Evolutionary conservation across 2,888 invertebrate genomes (phyloP), one percentile per base, ranked within the genome.

Genomic region (Pantelozetes paolii): DNA sequence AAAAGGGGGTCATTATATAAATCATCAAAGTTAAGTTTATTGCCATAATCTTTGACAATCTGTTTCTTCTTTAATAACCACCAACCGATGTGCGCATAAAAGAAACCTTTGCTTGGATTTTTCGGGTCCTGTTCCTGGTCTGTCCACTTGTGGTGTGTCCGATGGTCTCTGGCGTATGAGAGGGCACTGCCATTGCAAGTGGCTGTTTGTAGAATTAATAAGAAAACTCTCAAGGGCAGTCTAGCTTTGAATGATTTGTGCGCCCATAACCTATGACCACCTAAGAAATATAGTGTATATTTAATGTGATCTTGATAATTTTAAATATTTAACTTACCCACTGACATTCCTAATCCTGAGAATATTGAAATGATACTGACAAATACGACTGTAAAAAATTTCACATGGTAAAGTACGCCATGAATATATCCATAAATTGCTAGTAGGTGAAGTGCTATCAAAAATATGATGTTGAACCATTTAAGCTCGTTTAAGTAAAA

Each of bases 11-110:
- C 74, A 13, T 20, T 28, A 8, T 42, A 20, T 6, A 74, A 57
- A 32, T 74, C 74, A 18, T 28, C 45, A 23, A 54, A 72, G 23
- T 48, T 20, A n/a, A 74, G 23, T 62, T 70, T 74, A 6, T 28
- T 3, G 15, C 71, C 70, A 23, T 23, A 36, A 23, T 9, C 3
- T 45, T 57, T 71, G 9, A 74, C 71, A 1, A 20, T 30, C 13
- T 36, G 36, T 3, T 42, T n/a, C 30, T 74, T 72, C 36, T 40
- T 74, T 15, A 72, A 9, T n/a, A 40, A 20, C 71, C 70, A 71
- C 75, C 75, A 75, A 18, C 75, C 75, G 45, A 74, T 54, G 20
- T 75, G 75, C 18, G 73, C 40, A 30, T 50, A 75, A 28, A 75
- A 73, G 6, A 75, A 20, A 3, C 75, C 75, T 13, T 71, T 59